These are phyloP conservation scores for Papilio glaucus DNA, from an alignment of 1,140 invertebrate species.

Conservation along the genomic window DNA sequence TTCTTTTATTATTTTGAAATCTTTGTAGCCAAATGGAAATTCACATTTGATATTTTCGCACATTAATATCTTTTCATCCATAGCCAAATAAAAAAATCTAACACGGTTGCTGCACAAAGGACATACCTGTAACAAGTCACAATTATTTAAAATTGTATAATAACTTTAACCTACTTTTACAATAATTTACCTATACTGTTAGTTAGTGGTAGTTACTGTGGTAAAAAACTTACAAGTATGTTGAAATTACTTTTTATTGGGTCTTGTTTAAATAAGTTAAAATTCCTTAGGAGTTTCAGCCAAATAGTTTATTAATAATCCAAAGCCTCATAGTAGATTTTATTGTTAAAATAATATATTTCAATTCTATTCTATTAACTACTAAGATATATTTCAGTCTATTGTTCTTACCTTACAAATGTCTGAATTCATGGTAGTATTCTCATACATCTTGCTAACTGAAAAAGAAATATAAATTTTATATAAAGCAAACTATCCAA, in stretches of 20 bases:
- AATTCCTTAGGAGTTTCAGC: too few species aligned
- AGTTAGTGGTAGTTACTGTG: too few species aligned
- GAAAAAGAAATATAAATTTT: not conserved
- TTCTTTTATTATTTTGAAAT: slow-evolving; percentile 54
- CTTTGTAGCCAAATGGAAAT: slow-evolving; percentile 72
- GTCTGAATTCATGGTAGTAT: not conserved
- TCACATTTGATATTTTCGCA: slow-evolving; percentile 71
- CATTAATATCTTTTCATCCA: slow-evolving; percentile 66
- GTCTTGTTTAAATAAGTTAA: too few species aligned
- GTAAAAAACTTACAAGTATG: too few species aligned
- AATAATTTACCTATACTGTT: too few species aligned
- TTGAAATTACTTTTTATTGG: too few species aligned
- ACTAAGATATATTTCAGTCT: too few species aligned
- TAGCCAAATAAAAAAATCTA: slow-evolving; percentile 66
- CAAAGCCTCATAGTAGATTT: too few species aligned
- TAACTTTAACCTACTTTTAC: too few species aligned
- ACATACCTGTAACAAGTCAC: slow-evolving; percentile 61
- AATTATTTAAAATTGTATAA: not conserved
- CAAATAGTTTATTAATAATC: too few species aligned
- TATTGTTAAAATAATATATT: too few species aligned
- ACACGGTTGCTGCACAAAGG: slow-evolving; percentile 61
- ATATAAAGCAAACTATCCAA: not conserved
- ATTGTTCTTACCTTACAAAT: not conserved
- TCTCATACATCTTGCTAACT: not conserved
- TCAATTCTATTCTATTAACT: too few species aligned